Percentiles rank a stretch among this genome's conserved stretches.
Evolutionary conservation across 2,888 invertebrate genomes (phyloP).

Genomic region (Pterostichus niger): DNA sequence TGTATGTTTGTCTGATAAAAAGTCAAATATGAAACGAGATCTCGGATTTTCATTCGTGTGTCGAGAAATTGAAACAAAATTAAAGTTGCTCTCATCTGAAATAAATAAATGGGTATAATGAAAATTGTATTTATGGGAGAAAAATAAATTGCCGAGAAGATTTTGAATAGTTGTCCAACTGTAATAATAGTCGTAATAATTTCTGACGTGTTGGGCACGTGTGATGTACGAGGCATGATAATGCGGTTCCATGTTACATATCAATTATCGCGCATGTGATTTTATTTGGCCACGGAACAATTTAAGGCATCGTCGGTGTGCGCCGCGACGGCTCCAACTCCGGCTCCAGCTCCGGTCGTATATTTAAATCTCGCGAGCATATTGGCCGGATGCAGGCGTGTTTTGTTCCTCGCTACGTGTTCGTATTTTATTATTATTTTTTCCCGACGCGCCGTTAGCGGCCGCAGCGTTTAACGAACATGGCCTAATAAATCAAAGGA

Average conservation of each 20-base stretch:
- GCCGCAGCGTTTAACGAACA: slow-evolving; percentile 73
- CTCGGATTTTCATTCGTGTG: too few species aligned
- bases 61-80: too few species aligned
- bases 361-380: slow-evolving; percentile 58
- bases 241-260: slow-evolving; percentile 39
- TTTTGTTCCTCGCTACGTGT: slow-evolving; percentile 39
- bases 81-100: too few species aligned
- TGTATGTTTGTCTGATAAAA: too few species aligned
- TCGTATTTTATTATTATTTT: slow-evolving; percentile 62
- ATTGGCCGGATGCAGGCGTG: slow-evolving; percentile 26
- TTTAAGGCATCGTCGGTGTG: neutral
- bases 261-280: slow-evolving; percentile 54
- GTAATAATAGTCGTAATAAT: neutral
- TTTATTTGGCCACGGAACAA: slow-evolving; percentile 50
- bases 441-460: slow-evolving; percentile 69
- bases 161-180: too few species aligned
- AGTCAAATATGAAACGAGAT: too few species aligned
- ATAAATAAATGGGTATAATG: too few species aligned
- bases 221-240: neutral
- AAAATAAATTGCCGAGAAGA: too few species aligned
- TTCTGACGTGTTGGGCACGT: neutral
- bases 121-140: too few species aligned
- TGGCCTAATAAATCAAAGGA: slow-evolving; percentile 76
- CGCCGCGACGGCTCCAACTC: neutral
- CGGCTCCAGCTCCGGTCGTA: slow-evolving; percentile 11